Base-by-base conservation (phyloP, 2,797 vertebrate genomes). In the Poeciliopsis turneri region DNA sequence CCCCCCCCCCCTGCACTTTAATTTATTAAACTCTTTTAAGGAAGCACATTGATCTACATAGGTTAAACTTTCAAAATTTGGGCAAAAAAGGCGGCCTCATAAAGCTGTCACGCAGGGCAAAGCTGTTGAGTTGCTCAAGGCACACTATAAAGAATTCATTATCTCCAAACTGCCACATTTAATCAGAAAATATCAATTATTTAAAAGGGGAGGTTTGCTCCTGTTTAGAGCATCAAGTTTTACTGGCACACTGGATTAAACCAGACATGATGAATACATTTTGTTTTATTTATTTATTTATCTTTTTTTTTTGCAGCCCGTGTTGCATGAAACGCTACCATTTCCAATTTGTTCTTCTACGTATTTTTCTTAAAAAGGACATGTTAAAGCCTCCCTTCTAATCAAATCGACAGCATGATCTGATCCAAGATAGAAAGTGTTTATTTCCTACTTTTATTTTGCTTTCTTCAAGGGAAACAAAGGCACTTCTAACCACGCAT, bases 1-100 rank as follows among this genome's bases (percentile, higher is more conserved):
- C 96, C 97, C 36, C 36, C 36, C 36, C 33, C 97, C 95, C 96
- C 47, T 98, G 97, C 98, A 98, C 98, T 99, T 99, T 98, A 97
- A 99, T 99, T 98, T 99, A 99, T 99, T 98, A 99, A 99, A 99
- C 97, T 99, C 98, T 99, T 98, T 98, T 98, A 99, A 99, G 96
- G 97, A 98, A 98, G 97, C 97, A 97, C 98, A 99, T 99, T 99
- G 98, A 98, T 99, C 97, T 97, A 97, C 97, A 98, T 97, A 99
- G 98, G 98, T 99, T 99, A 98, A 98, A 99, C 97, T 98, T 99
- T 96, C 96, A 97, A 78, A 98, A 97, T 97, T 97, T 97, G 96
- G 96, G 95, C 95, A 97, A 97, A 97, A 97, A 97, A 92, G 97
- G 97, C 97, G 97, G 95, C 95, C 97, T 96, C 96, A 96, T 95